A percentile compares a stretch with the other conserved stretches of the same genome.
phyloP scores from a whole-genome alignment of 2,113 vertebrate species.

The Acrocephalus arundinaceus region DNA sequence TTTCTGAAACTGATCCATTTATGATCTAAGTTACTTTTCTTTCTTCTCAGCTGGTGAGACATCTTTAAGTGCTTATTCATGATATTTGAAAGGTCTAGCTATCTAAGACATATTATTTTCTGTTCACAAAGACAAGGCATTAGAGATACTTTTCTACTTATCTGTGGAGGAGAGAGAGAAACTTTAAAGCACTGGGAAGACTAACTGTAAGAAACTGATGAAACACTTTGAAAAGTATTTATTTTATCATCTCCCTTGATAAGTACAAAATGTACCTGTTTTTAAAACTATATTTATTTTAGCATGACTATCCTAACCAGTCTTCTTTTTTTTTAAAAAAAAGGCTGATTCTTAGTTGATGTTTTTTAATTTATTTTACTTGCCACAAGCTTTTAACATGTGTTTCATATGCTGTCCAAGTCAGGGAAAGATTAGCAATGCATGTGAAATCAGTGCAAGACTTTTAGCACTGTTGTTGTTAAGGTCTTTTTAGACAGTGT shows the following conservation, averaged over 20 bases:
- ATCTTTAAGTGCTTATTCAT: slow-evolving; percentile 49
- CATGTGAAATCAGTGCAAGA: neutral
- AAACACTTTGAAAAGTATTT: neutral
- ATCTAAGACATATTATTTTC: neutral
- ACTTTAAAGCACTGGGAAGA: neutral
- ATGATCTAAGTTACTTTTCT: slow-evolving; percentile 11
- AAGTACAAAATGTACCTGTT: neutral
- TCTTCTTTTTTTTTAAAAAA: neutral
- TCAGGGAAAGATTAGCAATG: neutral
- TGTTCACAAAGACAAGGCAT: neutral
- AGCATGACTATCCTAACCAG: neutral
- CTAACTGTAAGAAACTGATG: neutral
- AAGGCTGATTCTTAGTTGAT: neutral
- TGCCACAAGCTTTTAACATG: neutral
- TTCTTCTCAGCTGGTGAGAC: slow-evolving; percentile 17
- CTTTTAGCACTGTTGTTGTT: neutral
- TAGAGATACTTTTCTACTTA: slow-evolving; percentile 2
- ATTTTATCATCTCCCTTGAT: neutral
- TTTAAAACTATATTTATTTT: slow-evolving; percentile 12
- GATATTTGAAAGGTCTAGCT: slow-evolving; percentile 34
- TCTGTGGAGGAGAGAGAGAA: neutral
- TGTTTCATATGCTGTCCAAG: neutral
- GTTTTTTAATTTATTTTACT: neutral
- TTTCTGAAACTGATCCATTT: slow-evolving; percentile 21
- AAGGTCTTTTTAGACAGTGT: neutral